phyloP scores from a whole-genome alignment of 1,140 invertebrate species.

The Tetramorium simillimum region DNA sequence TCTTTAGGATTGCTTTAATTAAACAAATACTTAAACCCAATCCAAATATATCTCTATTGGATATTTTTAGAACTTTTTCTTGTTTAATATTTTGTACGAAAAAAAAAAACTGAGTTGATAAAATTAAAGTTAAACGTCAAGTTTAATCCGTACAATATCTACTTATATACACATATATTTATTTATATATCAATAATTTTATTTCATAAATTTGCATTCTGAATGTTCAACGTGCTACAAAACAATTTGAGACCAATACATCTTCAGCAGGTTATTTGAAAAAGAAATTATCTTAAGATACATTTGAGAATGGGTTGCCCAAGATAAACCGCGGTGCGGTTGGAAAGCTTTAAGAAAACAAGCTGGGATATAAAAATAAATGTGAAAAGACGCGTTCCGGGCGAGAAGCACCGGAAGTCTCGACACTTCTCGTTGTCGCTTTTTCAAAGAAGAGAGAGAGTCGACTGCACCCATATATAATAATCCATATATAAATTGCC shows the following conservation, averaged over 20 bases:
- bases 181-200: background rate
- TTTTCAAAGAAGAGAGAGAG: slow-evolving; percentile 1
- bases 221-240: background rate
- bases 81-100: background rate
- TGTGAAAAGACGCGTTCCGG: slow-evolving; percentile 40
- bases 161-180: background rate
- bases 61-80: background rate
- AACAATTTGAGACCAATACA: background rate
- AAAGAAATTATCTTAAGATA: slow-evolving; percentile 47
- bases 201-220: background rate
- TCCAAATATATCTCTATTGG: too few species aligned
- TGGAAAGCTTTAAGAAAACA: slow-evolving; percentile 63
- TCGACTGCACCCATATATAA: background rate
- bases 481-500: background rate
- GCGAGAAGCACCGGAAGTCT: slow-evolving; percentile 44
- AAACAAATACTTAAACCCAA: background rate
- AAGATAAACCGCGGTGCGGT: slow-evolving; percentile 2
- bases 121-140: background rate
- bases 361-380: slow-evolving; percentile 61
- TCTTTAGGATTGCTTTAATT: too few species aligned
- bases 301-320: slow-evolving; percentile 19
- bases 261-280: slow-evolving; percentile 20
- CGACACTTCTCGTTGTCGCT: slow-evolving; percentile 27
- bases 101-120: background rate
- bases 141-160: background rate